These are phyloP conservation scores for Pandemis cinnamomeana DNA, from an alignment of 2,888 invertebrate species.

Conservation along the genomic window DNA sequence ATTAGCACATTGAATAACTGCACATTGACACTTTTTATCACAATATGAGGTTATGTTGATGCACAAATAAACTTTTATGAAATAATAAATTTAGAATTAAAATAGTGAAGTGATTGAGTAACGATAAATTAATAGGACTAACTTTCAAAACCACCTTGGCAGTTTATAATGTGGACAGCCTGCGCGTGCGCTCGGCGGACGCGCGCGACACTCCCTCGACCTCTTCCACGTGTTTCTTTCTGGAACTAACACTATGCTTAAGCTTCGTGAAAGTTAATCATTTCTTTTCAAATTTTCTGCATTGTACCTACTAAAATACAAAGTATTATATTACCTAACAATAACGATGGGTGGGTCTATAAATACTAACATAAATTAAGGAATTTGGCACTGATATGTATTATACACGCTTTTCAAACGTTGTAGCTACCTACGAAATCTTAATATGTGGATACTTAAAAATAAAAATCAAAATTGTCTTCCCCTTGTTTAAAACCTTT, in stretches of 20 bases:
- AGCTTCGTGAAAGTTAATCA: slow-evolving; percentile 34
- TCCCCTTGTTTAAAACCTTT: neutral
- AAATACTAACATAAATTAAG: slow-evolving; percentile 33
- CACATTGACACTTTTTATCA: slow-evolving; percentile 8
- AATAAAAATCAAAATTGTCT: neutral
- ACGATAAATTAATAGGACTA: slow-evolving; percentile 37
- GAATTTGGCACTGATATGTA: slow-evolving; percentile 45
- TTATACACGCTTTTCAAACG: slow-evolving; percentile 49
- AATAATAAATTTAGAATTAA: slow-evolving; percentile 19
- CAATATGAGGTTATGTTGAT: slow-evolving; percentile 34
- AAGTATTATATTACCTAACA: slow-evolving; percentile 18
- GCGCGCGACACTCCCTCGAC: slow-evolving; percentile 18
- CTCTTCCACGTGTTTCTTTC: slow-evolving; percentile 21
- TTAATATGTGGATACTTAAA: neutral
- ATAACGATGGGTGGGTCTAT: slow-evolving; percentile 23
- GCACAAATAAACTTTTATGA: slow-evolving; percentile 22
- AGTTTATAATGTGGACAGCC: slow-evolving; percentile 18
- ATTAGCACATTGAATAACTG: too few species aligned
- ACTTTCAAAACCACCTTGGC: slow-evolving; percentile 36
- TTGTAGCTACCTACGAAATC: slow-evolving; percentile 20
- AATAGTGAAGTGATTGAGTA: slow-evolving; percentile 31
- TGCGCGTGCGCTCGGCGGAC: slow-evolving; percentile 14
- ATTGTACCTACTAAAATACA: slow-evolving; percentile 12
- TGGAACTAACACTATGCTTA: slow-evolving; percentile 33
- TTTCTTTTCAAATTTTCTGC: slow-evolving; percentile 27